Base-by-base conservation (phyloP, 2,888 invertebrate species). In the Drosophila trichaetosa region DNA sequence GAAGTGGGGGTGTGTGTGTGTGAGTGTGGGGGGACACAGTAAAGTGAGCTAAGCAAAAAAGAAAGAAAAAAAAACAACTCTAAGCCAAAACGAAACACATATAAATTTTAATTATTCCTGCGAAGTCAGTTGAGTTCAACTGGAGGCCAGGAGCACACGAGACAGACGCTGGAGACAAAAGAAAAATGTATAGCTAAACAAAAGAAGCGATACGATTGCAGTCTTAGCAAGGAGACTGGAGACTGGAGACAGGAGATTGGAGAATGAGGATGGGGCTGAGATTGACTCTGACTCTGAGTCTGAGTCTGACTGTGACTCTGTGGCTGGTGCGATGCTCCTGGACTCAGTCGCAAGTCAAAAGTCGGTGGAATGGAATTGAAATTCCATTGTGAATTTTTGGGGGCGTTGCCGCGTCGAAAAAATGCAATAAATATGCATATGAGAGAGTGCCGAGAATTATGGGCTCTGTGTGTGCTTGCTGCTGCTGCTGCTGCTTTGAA, bases 401-500 rank as follows among this genome's bases (percentile, higher is more conserved):
- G 92, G 91, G 91, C 91, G 91, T 91, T 88, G 81, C 92, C 91
- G 88, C 82, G 89, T 90, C 89, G 89, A 91, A 91, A 46, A 91
- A 92, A 91, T 91, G 92, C 92, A 91, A 91, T 91, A 91, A 91
- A 91, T 91, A 91, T 91, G 91, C 91, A 92, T 91, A 91, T 91
- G 90, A 92, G 91, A 83, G 88, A 82, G 82, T 69, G 71, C 59
- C 58, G 67, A 76, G 82, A 79, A 73, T 79, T 81, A 79, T 79
- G 75, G 68, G 16, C 46, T 24, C 64, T 69, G 49, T 74, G 67
- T 58, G 56, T 52, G 62, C n/a, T 54, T 40, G n/a, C 21, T 40
- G 21, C 16, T 56, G n/a, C 27, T 49, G 29, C 31, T 52, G n/a
- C 52, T 69, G 87, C 91, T 91, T 91, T 92, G 89, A 92, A 91